phyloP scores from a whole-genome alignment of 2,113 vertebrate species.

The Apteryx mantelli region DNA sequence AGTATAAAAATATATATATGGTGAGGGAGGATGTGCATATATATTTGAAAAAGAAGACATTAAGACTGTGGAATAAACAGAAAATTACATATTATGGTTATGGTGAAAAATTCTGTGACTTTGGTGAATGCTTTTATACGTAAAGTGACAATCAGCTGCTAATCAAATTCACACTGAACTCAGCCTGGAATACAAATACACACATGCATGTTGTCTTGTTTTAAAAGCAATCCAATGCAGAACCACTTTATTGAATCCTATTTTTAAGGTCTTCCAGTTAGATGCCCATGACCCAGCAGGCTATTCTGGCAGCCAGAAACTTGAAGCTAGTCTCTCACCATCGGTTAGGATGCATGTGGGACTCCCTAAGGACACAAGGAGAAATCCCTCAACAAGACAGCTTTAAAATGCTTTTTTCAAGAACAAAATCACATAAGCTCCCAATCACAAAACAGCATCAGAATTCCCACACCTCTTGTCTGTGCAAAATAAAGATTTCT shows the following conservation, averaged over 20 bases:
- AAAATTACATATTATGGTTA: accelerated
- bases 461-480: not conserved
- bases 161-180: not conserved
- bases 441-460: not conserved
- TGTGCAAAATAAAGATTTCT: not conserved
- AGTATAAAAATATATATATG: not conserved
- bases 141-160: not conserved
- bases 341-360: not conserved
- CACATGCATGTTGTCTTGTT: not conserved
- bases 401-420: not conserved
- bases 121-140: not conserved
- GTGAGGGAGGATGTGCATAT: not conserved
- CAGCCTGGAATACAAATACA: not conserved
- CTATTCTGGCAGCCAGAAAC: not conserved
- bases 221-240: not conserved
- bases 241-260: not conserved
- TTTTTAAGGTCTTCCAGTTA: not conserved
- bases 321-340: not conserved
- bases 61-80: not conserved
- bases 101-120: not conserved
- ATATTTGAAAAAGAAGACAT: not conserved
- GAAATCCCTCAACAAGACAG: not conserved
- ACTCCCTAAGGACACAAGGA: not conserved
- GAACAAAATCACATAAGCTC: not conserved
- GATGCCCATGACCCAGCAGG: not conserved